Evolutionary conservation across 2,797 vertebrate genomes (phyloP), one percentile per base, ranked within the genome.

Genomic region (Taeniopygia guttata): DNA sequence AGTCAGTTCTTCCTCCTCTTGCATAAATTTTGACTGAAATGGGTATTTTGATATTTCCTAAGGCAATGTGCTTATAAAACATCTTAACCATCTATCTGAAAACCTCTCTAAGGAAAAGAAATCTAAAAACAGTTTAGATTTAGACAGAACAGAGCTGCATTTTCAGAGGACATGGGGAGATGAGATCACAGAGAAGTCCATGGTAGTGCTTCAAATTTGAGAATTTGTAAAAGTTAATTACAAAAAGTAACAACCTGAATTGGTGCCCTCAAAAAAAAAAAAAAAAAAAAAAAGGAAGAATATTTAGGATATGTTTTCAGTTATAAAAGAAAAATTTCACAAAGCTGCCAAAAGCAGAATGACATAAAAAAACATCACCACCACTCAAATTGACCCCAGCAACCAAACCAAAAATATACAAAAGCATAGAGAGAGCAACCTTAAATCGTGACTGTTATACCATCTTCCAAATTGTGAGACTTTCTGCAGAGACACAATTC

Each of bases 381-480:
- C 26, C 17, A 51, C 7, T 36, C 23, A 56, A 11, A 25, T 2
- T 43, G 17, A 30, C 5, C 25, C 17, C 18, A 64, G 45, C 8
- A 77, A 70, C 2, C 34, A 51, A 63, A 26, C 1, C 3, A 38
- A 70, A 48, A 70, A 19, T 23, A 4, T 23, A 40, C 9, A 11
- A 15, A 87, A 77, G 18, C 15, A 56, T 8, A 29, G 29, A 63
- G 38, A 78, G 52, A 87, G 29, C 4, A 70, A 7, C 5, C 38
- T 48, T 52, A n/a, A 67, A 51, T 32, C 0, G 0, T 59, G n/a
- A 23, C 48, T 3, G 1, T 13, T 54, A 32, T 11, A 49, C 4
- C 16, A 16, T 45, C 58, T 36, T 69, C 59, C 62, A 69, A 38
- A 51, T 3, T 34, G 32, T 12, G 18, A 26, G 49, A 49, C 10